Percentiles rank a stretch among this genome's conserved stretches.
These are phyloP conservation scores for Zygaena filipendulae DNA, from an alignment of 2,888 invertebrate species.

Conservation along the genomic window DNA sequence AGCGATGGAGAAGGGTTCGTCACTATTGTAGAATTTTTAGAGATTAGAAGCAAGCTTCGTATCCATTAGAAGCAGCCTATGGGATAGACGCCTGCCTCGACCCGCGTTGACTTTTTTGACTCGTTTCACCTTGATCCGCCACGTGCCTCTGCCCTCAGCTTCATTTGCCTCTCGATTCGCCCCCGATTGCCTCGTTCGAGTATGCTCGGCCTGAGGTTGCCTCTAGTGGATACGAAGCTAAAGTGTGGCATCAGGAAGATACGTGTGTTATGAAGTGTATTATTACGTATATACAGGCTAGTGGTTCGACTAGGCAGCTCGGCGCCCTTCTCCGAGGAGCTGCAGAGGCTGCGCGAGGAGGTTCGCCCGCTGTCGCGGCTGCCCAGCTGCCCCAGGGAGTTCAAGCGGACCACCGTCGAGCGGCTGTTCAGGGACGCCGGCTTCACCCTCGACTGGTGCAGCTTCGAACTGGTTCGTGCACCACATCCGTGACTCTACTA, in stretches of 20 bases:
- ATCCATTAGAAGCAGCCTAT: not conserved
- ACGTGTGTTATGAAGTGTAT: no score
- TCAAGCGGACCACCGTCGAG: constrained; percentile 88
- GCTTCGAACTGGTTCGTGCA: constrained; percentile 82
- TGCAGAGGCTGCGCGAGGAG: constrained; percentile 80
- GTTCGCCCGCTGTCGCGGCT: constrained; percentile 83
- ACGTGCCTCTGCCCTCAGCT: no score
- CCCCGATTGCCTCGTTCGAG: no score
- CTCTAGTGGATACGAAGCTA: no score
- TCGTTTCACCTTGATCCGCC: no score
- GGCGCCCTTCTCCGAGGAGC: constrained; percentile 75
- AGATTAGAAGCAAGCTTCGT: not conserved
- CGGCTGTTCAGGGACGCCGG: constrained; percentile 82
- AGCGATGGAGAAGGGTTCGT: constrained; percentile 86
- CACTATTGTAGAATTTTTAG: no score
- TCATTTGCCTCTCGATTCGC: no score
- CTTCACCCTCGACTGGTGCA: constrained; percentile 89
- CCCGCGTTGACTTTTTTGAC: no score
- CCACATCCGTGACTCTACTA: not conserved
- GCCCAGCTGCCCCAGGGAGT: constrained; percentile 81
- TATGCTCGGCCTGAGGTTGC: no score
- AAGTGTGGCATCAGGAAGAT: no score
- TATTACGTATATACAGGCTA: no score
- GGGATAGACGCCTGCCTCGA: no score
- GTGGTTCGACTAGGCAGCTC: constrained; percentile 85